These are phyloP conservation scores for Alauda arvensis DNA, from an alignment of 2,797 vertebrate species.

Conservation along the genomic window DNA sequence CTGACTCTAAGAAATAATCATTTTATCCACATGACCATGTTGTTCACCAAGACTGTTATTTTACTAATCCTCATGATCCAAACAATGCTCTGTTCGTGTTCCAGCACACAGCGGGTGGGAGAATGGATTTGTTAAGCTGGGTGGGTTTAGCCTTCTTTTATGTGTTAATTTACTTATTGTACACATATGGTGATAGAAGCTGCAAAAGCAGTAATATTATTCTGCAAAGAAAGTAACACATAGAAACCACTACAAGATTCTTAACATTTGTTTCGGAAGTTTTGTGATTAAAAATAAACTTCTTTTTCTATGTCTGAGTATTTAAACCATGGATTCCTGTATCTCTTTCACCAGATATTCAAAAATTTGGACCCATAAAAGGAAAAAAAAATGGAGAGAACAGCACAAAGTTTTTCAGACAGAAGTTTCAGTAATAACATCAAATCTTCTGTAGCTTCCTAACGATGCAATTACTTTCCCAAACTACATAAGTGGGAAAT, in stretches of 20 bases:
- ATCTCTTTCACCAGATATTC: neutral
- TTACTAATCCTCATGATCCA: constrained; percentile 58
- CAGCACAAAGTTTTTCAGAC: neutral
- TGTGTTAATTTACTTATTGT: constrained; percentile 62
- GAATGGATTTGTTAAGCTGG: constrained; percentile 61
- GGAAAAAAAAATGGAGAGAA: neutral
- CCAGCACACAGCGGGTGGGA: constrained; percentile 49
- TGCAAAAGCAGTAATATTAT: constrained; percentile 44
- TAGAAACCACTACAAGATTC: constrained; percentile 26
- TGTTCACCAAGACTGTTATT: constrained; percentile 56
- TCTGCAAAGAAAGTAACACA: constrained; percentile 24
- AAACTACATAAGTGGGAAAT: constrained; percentile 20
- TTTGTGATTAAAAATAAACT: constrained; percentile 36
- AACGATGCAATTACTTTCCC: constrained; percentile 6
- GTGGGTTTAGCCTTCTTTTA: constrained; percentile 61
- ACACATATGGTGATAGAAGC: constrained; percentile 49
- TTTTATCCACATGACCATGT: constrained; percentile 21
- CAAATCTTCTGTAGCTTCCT: constrained; percentile 6
- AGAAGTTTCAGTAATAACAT: neutral
- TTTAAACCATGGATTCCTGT: neutral
- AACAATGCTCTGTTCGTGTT: constrained; percentile 52
- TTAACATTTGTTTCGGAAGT: neutral
- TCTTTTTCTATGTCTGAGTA: neutral
- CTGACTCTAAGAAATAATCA: constrained; percentile 36
- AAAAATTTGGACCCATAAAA: neutral